These are phyloP conservation scores for Phymorhynchus buccinoides DNA, from an alignment of 1,140 invertebrate genomes.

Conservation along the genomic window DNA sequence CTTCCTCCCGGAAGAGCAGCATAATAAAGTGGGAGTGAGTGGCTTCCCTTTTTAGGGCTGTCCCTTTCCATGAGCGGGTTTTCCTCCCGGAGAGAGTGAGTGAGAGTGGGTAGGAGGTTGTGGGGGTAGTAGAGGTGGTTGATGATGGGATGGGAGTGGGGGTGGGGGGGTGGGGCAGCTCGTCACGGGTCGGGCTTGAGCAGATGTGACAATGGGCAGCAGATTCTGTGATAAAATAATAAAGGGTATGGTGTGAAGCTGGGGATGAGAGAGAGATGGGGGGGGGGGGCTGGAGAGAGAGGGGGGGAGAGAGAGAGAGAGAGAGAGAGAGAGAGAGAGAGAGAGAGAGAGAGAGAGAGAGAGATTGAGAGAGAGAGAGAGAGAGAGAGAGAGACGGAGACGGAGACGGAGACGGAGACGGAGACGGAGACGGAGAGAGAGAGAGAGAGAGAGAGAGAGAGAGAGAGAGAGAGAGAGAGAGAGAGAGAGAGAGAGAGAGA, in stretches of 20 bases:
- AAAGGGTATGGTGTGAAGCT: background rate
- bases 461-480: conserved; percentile 22
- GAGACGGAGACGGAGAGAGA: background rate
- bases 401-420: background rate
- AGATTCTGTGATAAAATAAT: background rate
- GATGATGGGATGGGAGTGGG: no score
- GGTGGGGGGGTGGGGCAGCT: conserved; percentile 6
- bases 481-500: conserved; percentile 5
- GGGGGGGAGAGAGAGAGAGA: background rate
- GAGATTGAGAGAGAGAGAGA: background rate
- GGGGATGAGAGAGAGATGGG: background rate
- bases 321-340: background rate
- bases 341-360: background rate
- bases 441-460: conserved; percentile 13
- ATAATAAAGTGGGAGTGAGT: background rate
- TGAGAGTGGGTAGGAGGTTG: no score
- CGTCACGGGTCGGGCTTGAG: background rate
- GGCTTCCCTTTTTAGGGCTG: background rate
- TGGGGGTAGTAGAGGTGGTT: no score
- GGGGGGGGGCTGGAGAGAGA: background rate
- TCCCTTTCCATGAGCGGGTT: background rate
- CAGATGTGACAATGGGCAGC: conserved; percentile 1
- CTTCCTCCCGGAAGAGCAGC: no score
- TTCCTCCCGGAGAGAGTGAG: no score
- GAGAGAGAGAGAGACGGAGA: background rate